Base-by-base conservation (phyloP, 2,888 invertebrate species). In the Chaitophorus viminalis region DNA sequence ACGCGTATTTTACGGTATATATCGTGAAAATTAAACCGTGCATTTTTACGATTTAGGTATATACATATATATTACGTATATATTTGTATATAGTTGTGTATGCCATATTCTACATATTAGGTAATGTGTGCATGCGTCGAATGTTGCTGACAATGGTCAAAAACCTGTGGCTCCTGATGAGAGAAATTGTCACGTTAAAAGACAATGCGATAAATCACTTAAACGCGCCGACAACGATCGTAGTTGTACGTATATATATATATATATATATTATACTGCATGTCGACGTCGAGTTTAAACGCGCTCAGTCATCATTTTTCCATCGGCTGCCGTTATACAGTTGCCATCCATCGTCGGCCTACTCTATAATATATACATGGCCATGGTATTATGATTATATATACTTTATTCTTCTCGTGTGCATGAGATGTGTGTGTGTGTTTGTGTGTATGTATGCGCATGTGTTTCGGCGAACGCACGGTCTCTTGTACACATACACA, bases 301-400 rank as follows among this genome's bases (percentile, higher is more conserved):
- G 76, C 84, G 76, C 84, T 76, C 86, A 74, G 86, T 87, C 86
- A 87, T 87, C 60, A 29, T 75, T 29, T 72, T 74, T 60, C 79
- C 33, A 29, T 70, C 68, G 74, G 74, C 18, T 33, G 72, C 65
- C 29, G 39, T 68, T 33, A 9, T 54, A 82, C 72, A 33, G 33
- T 72, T 54, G 25, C 82, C 33, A 33, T 18, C 25, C 25, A 33
- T 21, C 31, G 74, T 21, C 36, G 74, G 74, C 21, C 17, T 18
- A 18, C 60, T 46, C 9, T 21, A 31, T 77, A n/a, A 29, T 46
- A 14, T 60, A n/a, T 82, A 17, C 21, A n/a, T n/a, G 11, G 18
- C 36, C 9, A 31, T n/a, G 54, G 52, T 33, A 72, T 82, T 82
- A 31, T 33, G 83, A 39, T 54, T 36, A 75, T 75, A 60, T 60